phyloP scores from a whole-genome alignment of 2,888 invertebrate species.

The Lithophane leautieri region DNA sequence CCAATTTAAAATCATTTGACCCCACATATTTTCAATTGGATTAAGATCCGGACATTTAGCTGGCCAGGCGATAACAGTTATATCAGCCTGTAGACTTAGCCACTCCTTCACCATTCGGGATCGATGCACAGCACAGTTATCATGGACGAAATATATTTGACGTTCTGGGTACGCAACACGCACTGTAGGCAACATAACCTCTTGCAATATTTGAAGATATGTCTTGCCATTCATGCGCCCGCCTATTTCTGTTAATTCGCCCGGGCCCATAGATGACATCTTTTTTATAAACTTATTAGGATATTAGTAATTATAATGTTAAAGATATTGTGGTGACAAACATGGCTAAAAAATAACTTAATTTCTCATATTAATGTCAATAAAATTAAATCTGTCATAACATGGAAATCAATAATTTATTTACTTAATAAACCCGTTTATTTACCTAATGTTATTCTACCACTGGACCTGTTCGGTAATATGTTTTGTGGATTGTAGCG shows the following conservation, averaged over 20 bases:
- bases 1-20: neutral
- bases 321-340: no score
- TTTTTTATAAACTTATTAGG: no score
- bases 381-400: slow-evolving; percentile 3
- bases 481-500: neutral
- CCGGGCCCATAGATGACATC: no score
- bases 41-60: neutral
- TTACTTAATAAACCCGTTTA: neutral
- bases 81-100: neutral
- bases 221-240: neutral
- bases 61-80: neutral
- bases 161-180: neutral
- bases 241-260: neutral
- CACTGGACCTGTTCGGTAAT: neutral
- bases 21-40: neutral
- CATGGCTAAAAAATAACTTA: no score
- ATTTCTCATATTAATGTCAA: neutral
- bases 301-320: no score
- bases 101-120: neutral
- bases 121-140: neutral
- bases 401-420: neutral
- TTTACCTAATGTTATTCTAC: neutral
- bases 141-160: neutral
- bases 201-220: no score
- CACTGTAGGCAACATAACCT: neutral